A percentile compares a stretch with the other conserved stretches of the same genome.
Conservation (phyloP, 2,113 vertebrate genomes). For the Regulus satrapa region DNA sequence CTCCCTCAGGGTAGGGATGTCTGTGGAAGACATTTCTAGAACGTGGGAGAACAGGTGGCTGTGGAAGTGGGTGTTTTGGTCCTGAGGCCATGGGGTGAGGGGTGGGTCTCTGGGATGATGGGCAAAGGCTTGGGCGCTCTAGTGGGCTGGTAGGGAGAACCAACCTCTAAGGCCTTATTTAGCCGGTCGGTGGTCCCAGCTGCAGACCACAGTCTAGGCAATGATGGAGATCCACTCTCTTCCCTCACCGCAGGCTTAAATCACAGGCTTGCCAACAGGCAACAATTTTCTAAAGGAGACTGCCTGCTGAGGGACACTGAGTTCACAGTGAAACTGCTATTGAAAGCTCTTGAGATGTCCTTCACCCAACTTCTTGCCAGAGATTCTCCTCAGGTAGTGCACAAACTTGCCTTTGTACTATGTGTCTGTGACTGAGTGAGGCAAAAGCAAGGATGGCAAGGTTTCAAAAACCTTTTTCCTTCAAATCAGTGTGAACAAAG, state of each 20-base stretch:
- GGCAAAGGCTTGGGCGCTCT: background rate
- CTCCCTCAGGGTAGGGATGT: no score
- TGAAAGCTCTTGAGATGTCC: background rate
- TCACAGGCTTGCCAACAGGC: background rate
- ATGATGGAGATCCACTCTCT: background rate
- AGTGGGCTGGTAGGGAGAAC: background rate
- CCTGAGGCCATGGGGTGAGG: background rate
- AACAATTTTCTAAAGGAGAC: background rate
- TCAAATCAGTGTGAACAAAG: background rate
- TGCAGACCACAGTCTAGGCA: background rate
- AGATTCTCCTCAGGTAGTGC: background rate
- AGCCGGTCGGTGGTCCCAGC: accelerated
- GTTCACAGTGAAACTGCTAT: background rate
- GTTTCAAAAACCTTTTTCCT: background rate
- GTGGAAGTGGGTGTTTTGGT: background rate
- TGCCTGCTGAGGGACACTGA: background rate
- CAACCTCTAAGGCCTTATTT: no score
- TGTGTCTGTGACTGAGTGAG: background rate
- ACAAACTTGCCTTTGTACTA: accelerated
- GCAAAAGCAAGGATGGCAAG: background rate
- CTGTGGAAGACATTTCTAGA: background rate
- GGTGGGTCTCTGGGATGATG: no score
- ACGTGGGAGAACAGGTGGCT: background rate
- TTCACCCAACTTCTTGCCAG: background rate
- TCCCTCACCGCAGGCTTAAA: accelerated